Evolutionary conservation across 2,113 vertebrate species (phyloP), one percentile per base, ranked within the genome.

Genomic region (Pica pica): DNA sequence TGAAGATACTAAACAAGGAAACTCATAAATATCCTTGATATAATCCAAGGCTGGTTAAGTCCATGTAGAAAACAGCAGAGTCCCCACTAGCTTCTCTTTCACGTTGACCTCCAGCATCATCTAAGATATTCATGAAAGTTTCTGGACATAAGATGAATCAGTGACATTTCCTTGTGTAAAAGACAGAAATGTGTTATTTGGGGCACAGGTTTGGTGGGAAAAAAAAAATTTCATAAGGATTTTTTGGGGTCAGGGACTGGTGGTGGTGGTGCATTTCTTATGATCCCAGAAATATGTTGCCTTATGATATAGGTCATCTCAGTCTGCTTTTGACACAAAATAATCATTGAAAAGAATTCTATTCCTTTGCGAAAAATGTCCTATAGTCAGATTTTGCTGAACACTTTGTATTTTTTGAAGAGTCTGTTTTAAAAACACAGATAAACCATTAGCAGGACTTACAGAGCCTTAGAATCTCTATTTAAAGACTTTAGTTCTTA

Each of bases 181-280:
- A 82, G 35, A 53, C 6, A 75, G 26, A 70, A 84, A 47, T 70
- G 5, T 44, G 8, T 55, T 55, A 39, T 64, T 84, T 71, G 9
- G 15, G 31, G 19, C 17, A 89, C 21, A 82, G 27, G 63, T 77
- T 52, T 69, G 22, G 33, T 87, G 20, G n/a, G 16, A 68, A 55
- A 68, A 39, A 63, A 5, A 63, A 81, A 73, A 33, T 19, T 59
- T 33, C 28, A 7, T 83, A 10, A 39, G 33, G n/a, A 5, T 82
- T 33, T 18, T 74, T 81, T 42, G 0, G 1, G 4, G 4, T 1
- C 5, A 16, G 4, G 5, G 7, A 24, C 14, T 14, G 27, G 4
- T 7, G 13, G 20, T 20, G 13, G 10, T 78, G 3, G 1, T 33
- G 0, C 65, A 28, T 74, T n/a, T 42, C 12, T 64, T 79, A 46